Conservation (phyloP, 2,113 vertebrate species). For the Muscicapa adusta region DNA sequence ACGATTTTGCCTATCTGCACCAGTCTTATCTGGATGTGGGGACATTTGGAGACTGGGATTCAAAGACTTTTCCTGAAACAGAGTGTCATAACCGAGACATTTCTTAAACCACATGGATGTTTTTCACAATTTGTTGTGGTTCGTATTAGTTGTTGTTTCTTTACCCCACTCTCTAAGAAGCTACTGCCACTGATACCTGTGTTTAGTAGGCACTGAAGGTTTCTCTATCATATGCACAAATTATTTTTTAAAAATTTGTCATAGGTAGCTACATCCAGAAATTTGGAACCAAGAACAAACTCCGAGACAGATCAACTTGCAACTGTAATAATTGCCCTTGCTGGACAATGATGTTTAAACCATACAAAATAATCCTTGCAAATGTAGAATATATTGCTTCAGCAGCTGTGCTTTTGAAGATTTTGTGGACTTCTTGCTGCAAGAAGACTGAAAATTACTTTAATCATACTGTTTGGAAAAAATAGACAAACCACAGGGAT, state of each 20-base stretch:
- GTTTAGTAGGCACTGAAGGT: not conserved
- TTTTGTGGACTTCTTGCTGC: not conserved
- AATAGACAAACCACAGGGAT: slow-evolving; percentile 7
- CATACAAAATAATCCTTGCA: not conserved
- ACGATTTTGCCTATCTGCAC: not conserved
- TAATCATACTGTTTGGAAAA: slow-evolving; percentile 6
- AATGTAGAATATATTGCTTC: not conserved
- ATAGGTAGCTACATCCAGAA: not conserved
- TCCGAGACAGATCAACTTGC: not conserved
- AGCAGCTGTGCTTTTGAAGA: not conserved
- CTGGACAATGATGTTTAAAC: not conserved
- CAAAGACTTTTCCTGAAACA: not conserved
- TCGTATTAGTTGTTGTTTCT: not conserved
- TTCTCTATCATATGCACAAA: not conserved
- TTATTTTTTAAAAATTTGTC: not conserved
- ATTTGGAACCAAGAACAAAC: not conserved
- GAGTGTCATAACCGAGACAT: not conserved
- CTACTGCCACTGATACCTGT: not conserved
- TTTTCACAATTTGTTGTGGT: not conserved
- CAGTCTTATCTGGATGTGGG: not conserved
- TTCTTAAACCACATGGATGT: not conserved
- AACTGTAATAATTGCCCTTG: not conserved
- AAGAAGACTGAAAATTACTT: slow-evolving; percentile 13
- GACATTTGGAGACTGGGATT: not conserved
- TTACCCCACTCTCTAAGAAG: not conserved